A percentile compares a stretch with the other conserved stretches of the same genome.
phyloP scores from a whole-genome alignment of 2,888 invertebrate genomes.

The Thumatha senex region DNA sequence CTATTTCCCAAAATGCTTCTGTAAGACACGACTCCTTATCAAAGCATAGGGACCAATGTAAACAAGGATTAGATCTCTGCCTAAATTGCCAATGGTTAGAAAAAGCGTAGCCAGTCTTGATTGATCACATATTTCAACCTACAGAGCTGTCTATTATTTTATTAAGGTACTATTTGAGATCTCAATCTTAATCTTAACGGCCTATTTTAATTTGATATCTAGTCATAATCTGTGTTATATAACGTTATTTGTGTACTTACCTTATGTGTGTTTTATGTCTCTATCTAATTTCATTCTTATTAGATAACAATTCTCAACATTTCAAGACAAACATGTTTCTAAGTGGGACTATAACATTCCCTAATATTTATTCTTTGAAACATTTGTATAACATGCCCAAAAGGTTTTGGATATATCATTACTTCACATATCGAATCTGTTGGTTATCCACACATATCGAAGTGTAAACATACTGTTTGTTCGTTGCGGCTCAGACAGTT shows the following conservation, averaged over 20 bases:
- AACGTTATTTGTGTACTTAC: background rate
- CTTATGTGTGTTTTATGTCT: background rate
- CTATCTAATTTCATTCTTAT: background rate
- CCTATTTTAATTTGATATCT: slow-evolving; percentile 24
- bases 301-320: background rate
- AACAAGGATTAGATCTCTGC: slow-evolving; percentile 44
- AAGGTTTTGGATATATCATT: slow-evolving; percentile 29
- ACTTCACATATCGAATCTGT: slow-evolving; percentile 41
- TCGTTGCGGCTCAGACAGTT: background rate
- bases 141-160: slow-evolving; percentile 27
- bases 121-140: slow-evolving; percentile 19
- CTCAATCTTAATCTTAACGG: slow-evolving; percentile 35
- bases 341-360: background rate
- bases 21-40: slow-evolving; percentile 49
- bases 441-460: slow-evolving; percentile 28
- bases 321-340: background rate
- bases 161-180: slow-evolving; percentile 47
- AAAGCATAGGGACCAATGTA: slow-evolving; percentile 75
- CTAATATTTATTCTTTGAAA: slow-evolving; percentile 1
- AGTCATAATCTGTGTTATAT: background rate
- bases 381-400: slow-evolving; percentile 17
- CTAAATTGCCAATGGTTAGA: slow-evolving; percentile 30
- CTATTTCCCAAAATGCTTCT: slow-evolving; percentile 13
- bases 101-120: slow-evolving; percentile 27
- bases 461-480: slow-evolving; percentile 23